Evolutionary conservation across 2,797 vertebrate genomes (phyloP).

Genomic region (Callimico goeldii): DNA sequence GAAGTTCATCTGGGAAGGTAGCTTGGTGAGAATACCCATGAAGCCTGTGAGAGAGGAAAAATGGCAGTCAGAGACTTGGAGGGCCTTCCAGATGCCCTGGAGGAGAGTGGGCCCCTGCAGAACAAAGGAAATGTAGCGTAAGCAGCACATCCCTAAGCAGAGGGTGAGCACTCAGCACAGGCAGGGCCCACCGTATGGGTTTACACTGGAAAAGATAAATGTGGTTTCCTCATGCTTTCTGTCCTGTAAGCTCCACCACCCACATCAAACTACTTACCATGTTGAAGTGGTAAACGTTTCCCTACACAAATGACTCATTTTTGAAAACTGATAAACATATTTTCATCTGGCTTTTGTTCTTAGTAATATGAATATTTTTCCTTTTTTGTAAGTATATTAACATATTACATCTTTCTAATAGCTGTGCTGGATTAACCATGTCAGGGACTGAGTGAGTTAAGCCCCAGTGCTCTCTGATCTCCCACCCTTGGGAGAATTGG

Average conservation of each 20-base stretch:
- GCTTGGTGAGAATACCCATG: background rate
- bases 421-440: background rate
- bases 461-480: background rate
- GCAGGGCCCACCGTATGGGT: too few species aligned
- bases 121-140: background rate
- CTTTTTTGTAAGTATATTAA: background rate
- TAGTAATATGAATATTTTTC: background rate
- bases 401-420: background rate
- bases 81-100: too few species aligned
- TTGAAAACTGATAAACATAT: background rate
- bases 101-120: background rate
- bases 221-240: background rate
- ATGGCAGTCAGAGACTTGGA: background rate
- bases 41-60: background rate
- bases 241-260: background rate
- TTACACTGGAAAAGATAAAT: background rate
- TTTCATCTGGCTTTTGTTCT: background rate
- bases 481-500: background rate
- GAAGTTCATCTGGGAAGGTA: background rate
- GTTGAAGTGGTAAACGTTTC: background rate
- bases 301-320: background rate
- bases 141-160: background rate
- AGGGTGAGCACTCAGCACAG: background rate
- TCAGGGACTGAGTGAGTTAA: background rate
- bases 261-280: background rate